Percentiles rank a stretch among this genome's conserved stretches.
Conservation (phyloP, 1,140 invertebrate genomes). For the Pteromalus puparum region DNA sequence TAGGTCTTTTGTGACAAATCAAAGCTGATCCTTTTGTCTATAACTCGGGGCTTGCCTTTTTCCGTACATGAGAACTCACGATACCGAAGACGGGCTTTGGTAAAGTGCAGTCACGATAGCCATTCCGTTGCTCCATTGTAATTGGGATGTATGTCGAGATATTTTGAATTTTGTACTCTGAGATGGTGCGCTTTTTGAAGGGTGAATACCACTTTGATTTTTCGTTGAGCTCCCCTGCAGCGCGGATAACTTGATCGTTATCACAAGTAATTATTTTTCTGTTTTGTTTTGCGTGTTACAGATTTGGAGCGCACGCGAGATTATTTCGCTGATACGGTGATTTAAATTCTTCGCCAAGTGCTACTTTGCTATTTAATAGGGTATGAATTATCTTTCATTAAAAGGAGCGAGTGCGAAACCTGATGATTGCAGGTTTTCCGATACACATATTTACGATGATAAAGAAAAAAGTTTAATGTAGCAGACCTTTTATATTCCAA, state of each 20-base stretch:
- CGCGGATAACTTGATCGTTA: too few species aligned
- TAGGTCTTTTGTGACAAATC: conserved; percentile 60
- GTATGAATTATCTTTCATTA: too few species aligned
- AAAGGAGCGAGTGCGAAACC: too few species aligned
- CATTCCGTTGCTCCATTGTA: not conserved
- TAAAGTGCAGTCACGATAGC: not conserved
- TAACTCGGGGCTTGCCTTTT: conserved; percentile 13
- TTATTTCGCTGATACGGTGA: conserved; percentile 6
- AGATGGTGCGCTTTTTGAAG: too few species aligned
- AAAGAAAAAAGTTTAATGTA: too few species aligned
- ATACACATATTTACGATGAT: too few species aligned
- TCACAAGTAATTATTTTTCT: not conserved
- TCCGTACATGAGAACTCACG: not conserved
- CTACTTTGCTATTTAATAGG: not conserved
- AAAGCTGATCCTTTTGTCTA: not conserved
- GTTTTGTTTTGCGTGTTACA: not conserved
- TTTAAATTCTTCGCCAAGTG: conserved; percentile 2
- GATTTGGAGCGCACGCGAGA: conserved; percentile 17
- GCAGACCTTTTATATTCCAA: too few species aligned
- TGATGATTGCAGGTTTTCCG: not conserved
- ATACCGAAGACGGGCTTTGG: not conserved
- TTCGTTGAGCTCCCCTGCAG: too few species aligned
- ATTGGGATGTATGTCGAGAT: not conserved
- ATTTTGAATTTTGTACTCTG: not conserved
- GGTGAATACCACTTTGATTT: too few species aligned